These are phyloP conservation scores for Druon quercuslanigerum DNA, from an alignment of 1,140 invertebrate genomes.

Conservation along the genomic window DNA sequence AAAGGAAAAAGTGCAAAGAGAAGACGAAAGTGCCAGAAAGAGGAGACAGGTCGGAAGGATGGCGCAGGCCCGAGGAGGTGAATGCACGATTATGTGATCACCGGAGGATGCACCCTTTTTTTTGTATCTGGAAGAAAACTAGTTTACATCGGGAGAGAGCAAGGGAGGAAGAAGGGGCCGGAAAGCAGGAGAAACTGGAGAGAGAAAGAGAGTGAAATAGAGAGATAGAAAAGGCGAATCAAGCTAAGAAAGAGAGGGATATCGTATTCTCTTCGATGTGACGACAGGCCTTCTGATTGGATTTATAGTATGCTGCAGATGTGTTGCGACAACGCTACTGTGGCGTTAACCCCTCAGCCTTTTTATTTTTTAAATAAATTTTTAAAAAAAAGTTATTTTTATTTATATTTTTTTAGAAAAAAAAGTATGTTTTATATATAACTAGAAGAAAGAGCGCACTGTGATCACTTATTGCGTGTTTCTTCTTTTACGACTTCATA, in stretches of 20 bases:
- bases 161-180: conserved; percentile 37
- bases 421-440: no score
- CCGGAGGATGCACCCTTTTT: conserved; percentile 64
- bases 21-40: conserved; percentile 17
- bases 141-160: conserved; percentile 41
- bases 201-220: conserved; percentile 31
- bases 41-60: conserved; percentile 26
- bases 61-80: conserved; percentile 54
- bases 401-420: neutral
- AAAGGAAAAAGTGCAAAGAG: neutral
- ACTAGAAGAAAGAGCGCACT: no score
- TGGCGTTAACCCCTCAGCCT: conserved; percentile 1
- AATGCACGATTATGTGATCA: conserved; percentile 74
- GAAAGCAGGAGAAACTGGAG: conserved; percentile 41
- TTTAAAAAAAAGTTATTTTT: neutral
- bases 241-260: conserved; percentile 32
- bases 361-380: neutral
- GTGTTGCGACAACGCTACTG: neutral
- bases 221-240: conserved; percentile 46
- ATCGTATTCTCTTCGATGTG: conserved; percentile 10
- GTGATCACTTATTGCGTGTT: no score
- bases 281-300: conserved; percentile 22
- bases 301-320: conserved; percentile 12
- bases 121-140: conserved; percentile 41
- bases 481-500: no score